phyloP scores from a whole-genome alignment of 1,140 invertebrate genomes.

The Protaetia brevitarsis region DNA sequence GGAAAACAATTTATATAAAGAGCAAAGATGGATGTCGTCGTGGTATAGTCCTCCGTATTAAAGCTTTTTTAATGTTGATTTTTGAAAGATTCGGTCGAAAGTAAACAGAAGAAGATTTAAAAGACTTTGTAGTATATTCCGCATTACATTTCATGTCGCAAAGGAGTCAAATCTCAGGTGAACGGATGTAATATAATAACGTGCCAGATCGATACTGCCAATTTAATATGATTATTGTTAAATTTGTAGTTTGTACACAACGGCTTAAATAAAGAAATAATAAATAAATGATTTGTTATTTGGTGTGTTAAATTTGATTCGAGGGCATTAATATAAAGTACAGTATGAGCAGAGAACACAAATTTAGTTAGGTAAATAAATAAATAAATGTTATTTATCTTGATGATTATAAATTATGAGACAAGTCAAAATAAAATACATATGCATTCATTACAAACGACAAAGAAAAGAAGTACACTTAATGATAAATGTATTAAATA shows the following conservation, averaged over 20 bases:
- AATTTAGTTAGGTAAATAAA: no score
- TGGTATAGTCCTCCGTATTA: constrained; percentile 32
- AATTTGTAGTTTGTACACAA: constrained; percentile 19
- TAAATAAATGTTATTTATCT: no score
- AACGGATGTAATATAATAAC: neutral
- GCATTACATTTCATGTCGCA: neutral
- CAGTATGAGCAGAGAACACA: no score
- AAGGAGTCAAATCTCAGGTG: constrained; percentile 5
- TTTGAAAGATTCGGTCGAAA: neutral
- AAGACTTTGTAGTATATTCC: neutral
- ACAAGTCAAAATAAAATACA: no score
- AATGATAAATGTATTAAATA: no score
- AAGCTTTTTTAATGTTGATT: neutral
- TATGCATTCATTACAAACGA: no score
- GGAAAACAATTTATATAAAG: constrained; percentile 29
- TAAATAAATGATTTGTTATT: neutral
- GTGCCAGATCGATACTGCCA: constrained; percentile 21
- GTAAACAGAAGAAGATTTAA: neutral
- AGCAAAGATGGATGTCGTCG: constrained; percentile 37
- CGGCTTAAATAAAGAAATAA: neutral
- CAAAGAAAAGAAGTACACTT: no score
- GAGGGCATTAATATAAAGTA: no score
- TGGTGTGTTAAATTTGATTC: neutral
- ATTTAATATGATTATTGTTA: constrained; percentile 6
- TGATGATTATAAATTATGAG: no score